phyloP scores from a whole-genome alignment of 2,113 vertebrate species.

The Eulacestoma nigropectus region DNA sequence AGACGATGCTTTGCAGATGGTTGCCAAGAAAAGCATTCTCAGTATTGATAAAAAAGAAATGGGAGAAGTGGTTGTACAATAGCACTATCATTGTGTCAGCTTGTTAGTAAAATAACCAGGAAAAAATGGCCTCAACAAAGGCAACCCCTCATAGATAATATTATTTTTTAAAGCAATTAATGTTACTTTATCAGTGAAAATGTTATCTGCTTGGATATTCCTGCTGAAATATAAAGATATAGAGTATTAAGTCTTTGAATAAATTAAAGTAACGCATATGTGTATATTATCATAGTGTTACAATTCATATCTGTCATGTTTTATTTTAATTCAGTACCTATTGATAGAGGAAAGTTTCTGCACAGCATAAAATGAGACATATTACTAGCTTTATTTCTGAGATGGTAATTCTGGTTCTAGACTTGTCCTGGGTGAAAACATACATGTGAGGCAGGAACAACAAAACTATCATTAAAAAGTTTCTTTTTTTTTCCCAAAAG shows the following conservation, averaged over 20 bases:
- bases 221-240: background rate
- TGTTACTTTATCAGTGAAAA: background rate
- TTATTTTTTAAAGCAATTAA: background rate
- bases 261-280: background rate
- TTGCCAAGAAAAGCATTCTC: background rate
- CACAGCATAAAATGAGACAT: background rate
- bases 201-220: background rate
- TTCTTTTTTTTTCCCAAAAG: background rate
- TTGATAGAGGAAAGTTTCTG: background rate
- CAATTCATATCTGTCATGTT: background rate
- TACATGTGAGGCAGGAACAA: background rate
- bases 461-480: background rate
- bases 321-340: background rate
- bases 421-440: background rate
- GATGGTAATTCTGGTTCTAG: background rate
- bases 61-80: background rate
- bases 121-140: background rate
- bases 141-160: rapidly evolving
- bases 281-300: background rate
- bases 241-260: background rate
- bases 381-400: background rate
- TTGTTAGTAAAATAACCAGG: background rate
- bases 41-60: background rate
- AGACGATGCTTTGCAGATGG: rapidly evolving
- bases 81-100: background rate